These are phyloP conservation scores for Eupelmus urozonus DNA, from an alignment of 2,888 invertebrate species.

Conservation along the genomic window DNA sequence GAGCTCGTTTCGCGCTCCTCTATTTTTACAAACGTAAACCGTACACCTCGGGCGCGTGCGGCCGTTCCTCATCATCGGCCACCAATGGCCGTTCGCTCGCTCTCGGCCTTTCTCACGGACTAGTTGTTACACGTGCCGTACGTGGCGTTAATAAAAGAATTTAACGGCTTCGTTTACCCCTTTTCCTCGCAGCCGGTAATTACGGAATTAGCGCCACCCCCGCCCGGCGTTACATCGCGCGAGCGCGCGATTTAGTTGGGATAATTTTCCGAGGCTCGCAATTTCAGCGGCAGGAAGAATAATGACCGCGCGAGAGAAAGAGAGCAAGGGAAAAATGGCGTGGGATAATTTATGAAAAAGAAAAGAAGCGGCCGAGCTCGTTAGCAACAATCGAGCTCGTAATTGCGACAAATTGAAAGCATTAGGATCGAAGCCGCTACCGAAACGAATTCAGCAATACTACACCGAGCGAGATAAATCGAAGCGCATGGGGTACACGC, in stretches of 20 bases:
- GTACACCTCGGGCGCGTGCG: neutral
- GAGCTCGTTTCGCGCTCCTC: no score
- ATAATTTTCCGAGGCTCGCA: slow-evolving; percentile 11
- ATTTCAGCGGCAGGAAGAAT: neutral
- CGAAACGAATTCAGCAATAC: slow-evolving; percentile 47
- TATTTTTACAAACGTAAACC: no score
- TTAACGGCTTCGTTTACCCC: slow-evolving; percentile 14
- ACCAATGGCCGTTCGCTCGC: neutral
- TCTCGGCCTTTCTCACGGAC: neutral
- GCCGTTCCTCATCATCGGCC: slow-evolving; percentile 24
- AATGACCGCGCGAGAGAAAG: neutral
- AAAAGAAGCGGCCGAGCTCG: slow-evolving; percentile 35
- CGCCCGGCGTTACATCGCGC: neutral
- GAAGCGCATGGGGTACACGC: no score
- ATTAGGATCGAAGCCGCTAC: slow-evolving; percentile 48
- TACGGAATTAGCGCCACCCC: slow-evolving; percentile 29
- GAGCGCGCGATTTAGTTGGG: neutral
- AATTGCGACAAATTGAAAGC: slow-evolving; percentile 59
- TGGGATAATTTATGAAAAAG: slow-evolving; percentile 23
- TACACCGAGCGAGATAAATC: slow-evolving; percentile 21
- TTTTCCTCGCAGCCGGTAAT: slow-evolving; percentile 10
- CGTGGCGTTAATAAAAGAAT: neutral
- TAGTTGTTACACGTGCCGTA: neutral
- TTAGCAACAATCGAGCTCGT: slow-evolving; percentile 53
- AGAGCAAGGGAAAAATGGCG: neutral